Evolutionary conservation across 2,888 invertebrate genomes (phyloP).

Genomic region (Agriopis aurantiaria): DNA sequence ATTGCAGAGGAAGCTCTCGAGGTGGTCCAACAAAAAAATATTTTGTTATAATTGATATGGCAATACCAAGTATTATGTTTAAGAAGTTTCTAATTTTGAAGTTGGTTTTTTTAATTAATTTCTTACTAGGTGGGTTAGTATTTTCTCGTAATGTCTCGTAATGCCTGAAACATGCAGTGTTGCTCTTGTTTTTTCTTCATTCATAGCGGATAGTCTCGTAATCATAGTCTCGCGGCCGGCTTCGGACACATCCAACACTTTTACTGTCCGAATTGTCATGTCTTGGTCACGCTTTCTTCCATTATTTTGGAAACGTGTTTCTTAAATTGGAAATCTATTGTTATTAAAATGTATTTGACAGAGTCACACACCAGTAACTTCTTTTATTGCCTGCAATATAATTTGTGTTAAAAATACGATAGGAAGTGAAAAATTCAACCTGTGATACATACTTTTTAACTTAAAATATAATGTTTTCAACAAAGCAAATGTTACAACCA

Average conservation of each 20-base stretch:
- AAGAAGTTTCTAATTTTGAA: too few relatives aligned
- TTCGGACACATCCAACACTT: conserved; percentile 59
- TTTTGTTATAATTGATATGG: too few relatives aligned
- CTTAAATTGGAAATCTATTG: conserved; percentile 34
- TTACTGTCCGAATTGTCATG: conserved; percentile 57
- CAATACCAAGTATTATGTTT: too few relatives aligned
- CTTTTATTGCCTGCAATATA: conserved; percentile 10
- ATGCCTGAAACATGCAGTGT: conserved; percentile 1
- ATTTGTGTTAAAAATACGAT: not conserved
- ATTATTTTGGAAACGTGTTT: conserved; percentile 46
- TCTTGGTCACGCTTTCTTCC: conserved; percentile 70
- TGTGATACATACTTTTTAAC: not conserved
- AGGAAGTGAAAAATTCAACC: not conserved
- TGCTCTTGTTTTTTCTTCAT: conserved; percentile 14
- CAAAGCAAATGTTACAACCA: conserved; percentile 14
- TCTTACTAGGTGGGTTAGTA: not conserved
- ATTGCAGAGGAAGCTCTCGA: too few relatives aligned
- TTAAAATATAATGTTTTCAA: conserved; percentile 5
- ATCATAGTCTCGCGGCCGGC: conserved; percentile 30
- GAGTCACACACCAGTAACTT: conserved; percentile 21
- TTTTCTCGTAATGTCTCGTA: not conserved
- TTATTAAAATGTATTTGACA: conserved; percentile 29
- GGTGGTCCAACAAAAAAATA: too few relatives aligned
- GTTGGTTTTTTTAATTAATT: too few relatives aligned
- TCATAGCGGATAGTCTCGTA: not conserved